Evolutionary conservation across 2,113 vertebrate genomes (phyloP).

Genomic region (Willisornis vidua): DNA sequence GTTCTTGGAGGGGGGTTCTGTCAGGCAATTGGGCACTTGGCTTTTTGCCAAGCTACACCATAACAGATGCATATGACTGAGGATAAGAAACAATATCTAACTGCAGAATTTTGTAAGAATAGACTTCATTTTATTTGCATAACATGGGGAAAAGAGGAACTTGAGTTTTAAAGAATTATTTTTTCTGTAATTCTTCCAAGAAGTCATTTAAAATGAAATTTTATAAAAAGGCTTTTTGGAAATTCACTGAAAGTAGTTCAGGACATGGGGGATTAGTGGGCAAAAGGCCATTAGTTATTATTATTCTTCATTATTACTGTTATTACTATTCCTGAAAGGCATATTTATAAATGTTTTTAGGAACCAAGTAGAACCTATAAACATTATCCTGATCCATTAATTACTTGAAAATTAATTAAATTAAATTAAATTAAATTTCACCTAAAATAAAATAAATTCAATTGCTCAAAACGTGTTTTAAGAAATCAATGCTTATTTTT

Average conservation of each 20-base stretch:
- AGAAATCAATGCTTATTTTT: neutral
- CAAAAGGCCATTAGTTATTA: neutral
- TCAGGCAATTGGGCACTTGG: no score
- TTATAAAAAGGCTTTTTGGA: neutral
- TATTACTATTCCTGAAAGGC: neutral
- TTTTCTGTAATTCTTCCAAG: neutral
- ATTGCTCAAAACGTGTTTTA: slow-evolving; percentile 1
- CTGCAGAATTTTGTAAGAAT: neutral
- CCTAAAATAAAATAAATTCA: neutral
- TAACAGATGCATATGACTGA: neutral
- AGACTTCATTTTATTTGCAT: neutral
- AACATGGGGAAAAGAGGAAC: neutral
- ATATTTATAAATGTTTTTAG: neutral
- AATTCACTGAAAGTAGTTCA: neutral
- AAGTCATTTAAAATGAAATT: neutral
- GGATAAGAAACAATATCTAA: neutral
- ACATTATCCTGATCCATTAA: no score
- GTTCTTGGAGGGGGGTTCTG: no score
- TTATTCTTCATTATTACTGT: neutral
- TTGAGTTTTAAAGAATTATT: neutral
- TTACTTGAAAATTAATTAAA: neutral
- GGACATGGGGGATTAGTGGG: neutral
- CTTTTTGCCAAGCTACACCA: no score
- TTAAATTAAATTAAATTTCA: neutral
- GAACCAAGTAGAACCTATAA: neutral